Evolutionary conservation across 30 jellyfish, hydroid and myxozoan genomes (phyloP), one percentile per base, ranked within the genome.

Genomic region (Cassiopea andromeda): DNA sequence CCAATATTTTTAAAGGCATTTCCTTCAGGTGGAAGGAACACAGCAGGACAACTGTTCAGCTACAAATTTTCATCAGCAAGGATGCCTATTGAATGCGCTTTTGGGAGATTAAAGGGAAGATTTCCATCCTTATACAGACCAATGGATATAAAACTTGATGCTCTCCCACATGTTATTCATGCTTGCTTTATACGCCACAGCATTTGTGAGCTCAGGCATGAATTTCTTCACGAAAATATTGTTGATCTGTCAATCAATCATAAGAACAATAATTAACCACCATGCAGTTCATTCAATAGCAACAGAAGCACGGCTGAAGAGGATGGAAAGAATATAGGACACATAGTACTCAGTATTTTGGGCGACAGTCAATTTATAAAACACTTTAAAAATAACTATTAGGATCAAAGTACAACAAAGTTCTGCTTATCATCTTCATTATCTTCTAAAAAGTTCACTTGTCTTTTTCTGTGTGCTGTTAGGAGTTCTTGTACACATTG

Each of bases 11-110:
- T 89, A 95, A 89, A 89, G 60, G 96, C 82, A 27, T 82, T 44
- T 60, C 70, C 90, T 14, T 43, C 47, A 44, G 97, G 95, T 71
- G 93, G 78, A 44, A 85, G 75, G 47, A 85, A 73, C n/a, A 48
- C 75, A 50, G 78, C 74, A 19, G 93, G 71, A 44, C 92, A 84
- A 71, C 44, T 82, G 18, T 89, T 89, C 84, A 38, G 94, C 71
- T 70, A 58, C 18, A 83, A 95, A 8, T 71, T 89, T 16, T 89
- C 96, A 1, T 89, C 97, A 49, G 97, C 97, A 72, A 44, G 95
- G 75, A 89, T 82, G 95, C 75, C 86, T 17, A 75, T 83, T 17
- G 97, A 89, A 61, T 89, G 97, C 82, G 83, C 94, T 14, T 82
- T 89, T 89, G 97, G 97, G 12, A 58, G 86, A 46, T 77, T 80